A percentile compares a stretch with the other conserved stretches of the same genome.
Evolutionary conservation across 2,888 invertebrate species (phyloP).

Genomic region (Blomia tropicalis): DNA sequence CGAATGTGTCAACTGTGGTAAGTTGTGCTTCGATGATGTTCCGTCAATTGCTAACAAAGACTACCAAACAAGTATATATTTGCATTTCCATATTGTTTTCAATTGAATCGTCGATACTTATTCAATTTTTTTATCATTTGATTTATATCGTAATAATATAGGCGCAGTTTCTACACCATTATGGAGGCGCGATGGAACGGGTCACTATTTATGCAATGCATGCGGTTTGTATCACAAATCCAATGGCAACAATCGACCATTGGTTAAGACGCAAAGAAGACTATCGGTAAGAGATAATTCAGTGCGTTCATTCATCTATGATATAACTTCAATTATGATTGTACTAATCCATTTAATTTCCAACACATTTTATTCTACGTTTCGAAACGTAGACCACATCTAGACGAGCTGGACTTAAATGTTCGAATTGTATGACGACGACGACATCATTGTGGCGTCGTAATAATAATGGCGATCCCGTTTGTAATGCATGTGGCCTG

Average conservation of each 20-base stretch:
- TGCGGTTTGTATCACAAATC: conserved; percentile 97
- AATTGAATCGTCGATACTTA: not conserved
- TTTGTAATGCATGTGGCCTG: conserved; percentile 95
- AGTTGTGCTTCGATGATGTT: not conserved
- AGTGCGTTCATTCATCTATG: not conserved
- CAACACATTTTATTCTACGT: not conserved
- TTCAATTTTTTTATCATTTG: no score
- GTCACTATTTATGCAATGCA: conserved; percentile 95
- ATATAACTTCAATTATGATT: not conserved
- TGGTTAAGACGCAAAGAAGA: conserved; percentile 93
- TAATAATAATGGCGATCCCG: conserved; percentile 80
- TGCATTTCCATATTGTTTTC: no score
- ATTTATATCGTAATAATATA: no score
- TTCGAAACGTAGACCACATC: not conserved
- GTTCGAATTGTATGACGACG: conserved; percentile 80
- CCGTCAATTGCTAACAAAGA: not conserved
- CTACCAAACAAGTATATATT: not conserved
- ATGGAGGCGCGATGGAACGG: conserved; percentile 52
- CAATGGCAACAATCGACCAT: conserved; percentile 93
- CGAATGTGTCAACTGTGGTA: conserved; percentile 30
- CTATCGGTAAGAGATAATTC: conserved; percentile 61
- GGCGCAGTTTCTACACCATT: conserved; percentile 27
- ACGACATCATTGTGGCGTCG: conserved; percentile 90
- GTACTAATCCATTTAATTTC: not conserved
- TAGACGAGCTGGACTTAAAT: conserved; percentile 59